phyloP scores from a whole-genome alignment of 2,797 vertebrate genomes.

The Leuciscus waleckii region DNA sequence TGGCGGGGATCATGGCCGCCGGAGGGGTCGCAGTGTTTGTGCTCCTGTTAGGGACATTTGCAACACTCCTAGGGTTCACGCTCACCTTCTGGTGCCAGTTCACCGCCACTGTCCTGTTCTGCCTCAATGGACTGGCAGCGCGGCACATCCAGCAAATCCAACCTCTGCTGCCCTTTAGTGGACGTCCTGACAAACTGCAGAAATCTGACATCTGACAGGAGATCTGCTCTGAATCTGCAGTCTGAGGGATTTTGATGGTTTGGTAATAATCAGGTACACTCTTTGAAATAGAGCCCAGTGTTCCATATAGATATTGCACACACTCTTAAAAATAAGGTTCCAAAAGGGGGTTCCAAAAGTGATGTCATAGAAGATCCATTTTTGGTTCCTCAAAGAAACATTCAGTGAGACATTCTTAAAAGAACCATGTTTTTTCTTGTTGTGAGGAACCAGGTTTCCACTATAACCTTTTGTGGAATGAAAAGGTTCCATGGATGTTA shows the following conservation, averaged over 20 bases:
- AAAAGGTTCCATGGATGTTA: no score
- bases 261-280: neutral
- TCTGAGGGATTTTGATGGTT: neutral
- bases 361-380: no score
- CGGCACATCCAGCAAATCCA: constrained; percentile 78
- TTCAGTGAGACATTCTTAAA: no score
- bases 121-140: constrained; percentile 81
- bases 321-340: no score
- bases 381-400: no score
- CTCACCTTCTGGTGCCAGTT: constrained; percentile 85
- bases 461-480: no score
- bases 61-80: constrained; percentile 74
- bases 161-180: constrained; percentile 9
- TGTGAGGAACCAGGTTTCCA: no score
- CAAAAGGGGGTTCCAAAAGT: no score
- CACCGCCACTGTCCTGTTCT: constrained; percentile 80
- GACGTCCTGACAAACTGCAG: constrained; percentile 44
- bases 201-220: neutral
- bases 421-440: no score
- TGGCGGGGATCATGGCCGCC: constrained; percentile 74
- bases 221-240: neutral
- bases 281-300: neutral
- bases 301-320: accelerated
- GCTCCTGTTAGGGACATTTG: constrained; percentile 70
- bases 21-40: constrained; percentile 76